phyloP scores from a whole-genome alignment of 35 echinoderm and acorn worm genomes.

The Diadema setosum region DNA sequence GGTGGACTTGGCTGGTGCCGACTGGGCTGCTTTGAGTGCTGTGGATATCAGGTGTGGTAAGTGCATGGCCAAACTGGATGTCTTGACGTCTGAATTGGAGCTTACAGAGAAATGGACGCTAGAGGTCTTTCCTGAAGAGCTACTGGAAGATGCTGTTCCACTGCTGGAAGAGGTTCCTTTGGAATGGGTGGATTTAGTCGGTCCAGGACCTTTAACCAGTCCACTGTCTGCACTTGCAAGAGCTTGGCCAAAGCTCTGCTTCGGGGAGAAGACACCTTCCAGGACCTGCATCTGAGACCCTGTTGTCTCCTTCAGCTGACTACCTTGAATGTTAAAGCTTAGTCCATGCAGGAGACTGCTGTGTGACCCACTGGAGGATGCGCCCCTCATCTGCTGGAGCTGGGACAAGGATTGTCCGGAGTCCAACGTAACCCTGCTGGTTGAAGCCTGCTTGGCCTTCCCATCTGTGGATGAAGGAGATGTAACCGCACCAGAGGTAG shows the following conservation, averaged over 20 bases:
- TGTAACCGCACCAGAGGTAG: not conserved
- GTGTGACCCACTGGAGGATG: conserved; percentile 3
- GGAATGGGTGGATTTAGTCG: not conserved
- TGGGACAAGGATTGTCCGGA: not conserved
- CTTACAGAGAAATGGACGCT: not conserved
- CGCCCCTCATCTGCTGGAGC: conserved; percentile 16
- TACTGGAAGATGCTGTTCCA: not conserved
- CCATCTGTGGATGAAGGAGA: not conserved
- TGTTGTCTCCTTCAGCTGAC: conserved; percentile 31
- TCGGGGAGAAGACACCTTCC: conserved; percentile 58
- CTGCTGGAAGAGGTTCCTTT: not conserved
- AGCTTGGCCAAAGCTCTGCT: not conserved
- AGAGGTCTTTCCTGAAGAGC: not conserved
- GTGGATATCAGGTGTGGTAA: conserved; percentile 12
- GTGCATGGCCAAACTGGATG: conserved; percentile 18
- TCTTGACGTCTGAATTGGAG: not conserved
- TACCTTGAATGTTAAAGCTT: conserved; percentile 59
- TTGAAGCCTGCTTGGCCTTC: not conserved
- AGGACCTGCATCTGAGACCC: conserved; percentile 28
- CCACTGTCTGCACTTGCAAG: not conserved
- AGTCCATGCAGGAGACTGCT: conserved; percentile 47
- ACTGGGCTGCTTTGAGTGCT: not conserved
- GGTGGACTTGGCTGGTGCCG: not conserved
- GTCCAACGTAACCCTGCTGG: not conserved
- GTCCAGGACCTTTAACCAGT: not conserved